Evolutionary conservation across 2,113 vertebrate species (phyloP).

Genomic region (Spilogale gracilis): DNA sequence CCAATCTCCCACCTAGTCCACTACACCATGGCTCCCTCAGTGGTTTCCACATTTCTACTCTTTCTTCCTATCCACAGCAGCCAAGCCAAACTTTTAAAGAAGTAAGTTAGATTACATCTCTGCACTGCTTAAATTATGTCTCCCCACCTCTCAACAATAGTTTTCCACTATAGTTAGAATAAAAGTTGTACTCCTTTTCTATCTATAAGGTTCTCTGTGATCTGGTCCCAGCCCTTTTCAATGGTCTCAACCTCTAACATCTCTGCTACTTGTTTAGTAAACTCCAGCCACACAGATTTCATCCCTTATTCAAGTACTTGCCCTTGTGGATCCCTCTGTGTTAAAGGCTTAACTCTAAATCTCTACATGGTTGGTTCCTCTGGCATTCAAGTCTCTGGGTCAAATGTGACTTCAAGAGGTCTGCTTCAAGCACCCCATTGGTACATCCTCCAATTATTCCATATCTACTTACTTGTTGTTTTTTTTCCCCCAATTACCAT

Average conservation of each 20-base stretch:
- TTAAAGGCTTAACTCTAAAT: neutral
- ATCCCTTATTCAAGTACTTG: neutral
- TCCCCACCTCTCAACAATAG: neutral
- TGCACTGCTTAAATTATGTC: neutral
- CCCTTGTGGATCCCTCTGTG: neutral
- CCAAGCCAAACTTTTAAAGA: neutral
- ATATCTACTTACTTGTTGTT: neutral
- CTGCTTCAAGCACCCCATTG: neutral
- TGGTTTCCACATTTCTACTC: neutral
- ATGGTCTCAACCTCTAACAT: neutral
- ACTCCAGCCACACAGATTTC: neutral
- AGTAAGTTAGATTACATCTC: neutral
- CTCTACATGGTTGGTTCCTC: neutral
- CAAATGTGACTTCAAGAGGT: neutral
- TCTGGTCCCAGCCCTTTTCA: neutral
- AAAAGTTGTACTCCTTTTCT: neutral
- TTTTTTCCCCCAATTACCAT: neutral
- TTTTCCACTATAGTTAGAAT: neutral
- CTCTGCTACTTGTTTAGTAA: neutral
- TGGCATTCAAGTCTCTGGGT: neutral
- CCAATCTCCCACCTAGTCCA: neutral
- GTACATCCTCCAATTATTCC: neutral
- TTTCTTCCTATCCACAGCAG: neutral
- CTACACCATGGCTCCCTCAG: rapidly evolving
- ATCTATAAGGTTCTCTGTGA: neutral